These are phyloP conservation scores for Drosophila nigritarsus DNA, from an alignment of 2,888 invertebrate species.

Conservation along the genomic window DNA sequence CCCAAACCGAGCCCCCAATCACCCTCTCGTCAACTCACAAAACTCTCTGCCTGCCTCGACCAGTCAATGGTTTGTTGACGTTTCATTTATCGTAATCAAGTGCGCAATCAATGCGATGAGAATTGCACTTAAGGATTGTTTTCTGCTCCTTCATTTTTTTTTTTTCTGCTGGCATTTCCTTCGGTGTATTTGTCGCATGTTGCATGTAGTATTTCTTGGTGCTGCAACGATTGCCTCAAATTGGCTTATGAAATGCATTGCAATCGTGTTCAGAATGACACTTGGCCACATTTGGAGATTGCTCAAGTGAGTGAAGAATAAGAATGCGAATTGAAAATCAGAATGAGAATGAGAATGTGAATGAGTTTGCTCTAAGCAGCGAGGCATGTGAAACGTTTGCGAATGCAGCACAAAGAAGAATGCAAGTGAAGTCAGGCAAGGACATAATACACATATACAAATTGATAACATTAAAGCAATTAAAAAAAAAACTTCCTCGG, in stretches of 20 bases:
- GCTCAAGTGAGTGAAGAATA: slow-evolving; percentile 1
- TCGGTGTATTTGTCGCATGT: slow-evolving; percentile 10
- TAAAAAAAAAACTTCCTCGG: background rate
- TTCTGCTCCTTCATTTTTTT: slow-evolving; percentile 8
- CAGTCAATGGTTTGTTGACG: slow-evolving; percentile 65
- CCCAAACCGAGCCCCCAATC: background rate
- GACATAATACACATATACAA: too few species aligned
- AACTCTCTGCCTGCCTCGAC: slow-evolving; percentile 21
- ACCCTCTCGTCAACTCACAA: background rate
- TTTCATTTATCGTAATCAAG: slow-evolving; percentile 79
- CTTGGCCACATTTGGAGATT: slow-evolving; percentile 13
- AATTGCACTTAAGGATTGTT: slow-evolving; percentile 73
- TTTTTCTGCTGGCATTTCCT: background rate
- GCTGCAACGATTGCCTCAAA: slow-evolving; percentile 27
- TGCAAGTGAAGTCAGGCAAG: background rate
- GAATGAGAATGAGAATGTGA: background rate
- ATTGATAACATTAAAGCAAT: background rate
- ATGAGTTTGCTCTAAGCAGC: background rate
- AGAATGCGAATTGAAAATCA: background rate
- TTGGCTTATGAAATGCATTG: slow-evolving; percentile 50
- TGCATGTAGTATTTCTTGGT: background rate
- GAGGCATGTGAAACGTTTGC: slow-evolving; percentile 16
- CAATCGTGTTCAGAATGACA: slow-evolving; percentile 28
- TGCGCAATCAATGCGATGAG: slow-evolving; percentile 77
- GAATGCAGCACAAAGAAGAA: slow-evolving; percentile 5